Evolutionary conservation across 2,797 vertebrate genomes (phyloP).

Genomic region (Triplophysa yarkandensis): DNA sequence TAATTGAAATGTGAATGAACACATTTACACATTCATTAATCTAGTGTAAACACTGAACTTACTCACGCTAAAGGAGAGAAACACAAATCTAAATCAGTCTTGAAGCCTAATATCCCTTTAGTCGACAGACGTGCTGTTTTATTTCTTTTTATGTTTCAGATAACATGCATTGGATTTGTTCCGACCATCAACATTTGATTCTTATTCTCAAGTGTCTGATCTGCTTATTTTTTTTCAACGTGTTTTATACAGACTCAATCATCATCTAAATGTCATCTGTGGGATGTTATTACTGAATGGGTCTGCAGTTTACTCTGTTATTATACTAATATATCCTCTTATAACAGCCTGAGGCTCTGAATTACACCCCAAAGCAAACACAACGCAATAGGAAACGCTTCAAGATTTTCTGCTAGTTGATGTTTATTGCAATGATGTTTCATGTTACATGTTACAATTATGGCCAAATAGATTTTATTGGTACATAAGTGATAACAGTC

Average conservation of each 20-base stretch:
- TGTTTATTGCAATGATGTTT: not conserved
- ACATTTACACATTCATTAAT: slow-evolving; percentile 10
- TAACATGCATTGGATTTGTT: not conserved
- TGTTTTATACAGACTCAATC: not conserved
- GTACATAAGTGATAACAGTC: too few relatives aligned
- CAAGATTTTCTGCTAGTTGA: not conserved
- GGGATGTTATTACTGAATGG: not conserved
- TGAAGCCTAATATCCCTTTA: not conserved
- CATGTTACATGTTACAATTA: too few relatives aligned
- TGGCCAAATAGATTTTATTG: not conserved
- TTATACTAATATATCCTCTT: slow-evolving; percentile 16
- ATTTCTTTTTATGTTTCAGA: not conserved
- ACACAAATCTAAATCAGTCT: not conserved
- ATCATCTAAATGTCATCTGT: not conserved
- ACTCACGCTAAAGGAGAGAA: not conserved
- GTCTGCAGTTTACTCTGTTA: not conserved
- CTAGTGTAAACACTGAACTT: not conserved
- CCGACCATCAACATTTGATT: not conserved
- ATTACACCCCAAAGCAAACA: slow-evolving; percentile 12
- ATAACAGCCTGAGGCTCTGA: not conserved
- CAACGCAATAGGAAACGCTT: not conserved
- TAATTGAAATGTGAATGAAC: slow-evolving; percentile 3
- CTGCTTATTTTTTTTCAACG: not conserved
- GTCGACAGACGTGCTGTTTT: not conserved
- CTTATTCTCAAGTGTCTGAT: not conserved